Evolutionary conservation across 2,888 invertebrate species (phyloP).

Genomic region (Bibio marci): DNA sequence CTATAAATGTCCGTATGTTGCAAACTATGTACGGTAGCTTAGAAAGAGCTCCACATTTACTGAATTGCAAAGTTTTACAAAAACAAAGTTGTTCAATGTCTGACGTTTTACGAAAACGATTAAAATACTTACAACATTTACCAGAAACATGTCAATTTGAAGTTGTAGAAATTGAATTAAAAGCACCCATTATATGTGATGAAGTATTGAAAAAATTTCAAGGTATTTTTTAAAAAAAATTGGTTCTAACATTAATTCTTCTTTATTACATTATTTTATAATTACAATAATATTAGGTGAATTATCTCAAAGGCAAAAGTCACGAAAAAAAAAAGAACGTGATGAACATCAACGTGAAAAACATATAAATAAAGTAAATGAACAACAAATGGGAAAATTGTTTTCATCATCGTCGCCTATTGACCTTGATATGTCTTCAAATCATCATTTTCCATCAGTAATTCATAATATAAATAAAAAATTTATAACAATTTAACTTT

Average conservation of each 20-base stretch:
- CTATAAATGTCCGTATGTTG: conserved; percentile 77
- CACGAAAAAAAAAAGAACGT: conserved; percentile 50
- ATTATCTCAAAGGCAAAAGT: conserved; percentile 48
- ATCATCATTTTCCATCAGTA: conserved; percentile 41
- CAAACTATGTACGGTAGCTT: conserved; percentile 71
- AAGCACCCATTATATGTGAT: conserved; percentile 49
- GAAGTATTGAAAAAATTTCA: conserved; percentile 50
- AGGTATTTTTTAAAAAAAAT: conserved; percentile 31
- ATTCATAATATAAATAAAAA: conserved; percentile 17
- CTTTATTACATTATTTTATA: neutral
- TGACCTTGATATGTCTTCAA: conserved; percentile 37
- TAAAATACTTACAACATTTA: conserved; percentile 68
- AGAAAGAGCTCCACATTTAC: conserved; percentile 52
- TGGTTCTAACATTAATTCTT: no score
- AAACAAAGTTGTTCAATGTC: conserved; percentile 74
- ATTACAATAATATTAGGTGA: conserved; percentile 38
- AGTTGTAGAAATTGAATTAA: conserved; percentile 71
- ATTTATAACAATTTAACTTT: neutral
- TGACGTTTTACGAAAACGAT: conserved; percentile 57
- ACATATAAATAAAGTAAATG: conserved; percentile 53
- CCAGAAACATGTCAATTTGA: conserved; percentile 83
- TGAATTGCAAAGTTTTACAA: conserved; percentile 69
- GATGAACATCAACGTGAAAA: conserved; percentile 68
- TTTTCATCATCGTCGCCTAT: conserved; percentile 32
- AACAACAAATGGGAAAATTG: conserved; percentile 51